Percentiles rank a stretch among this genome's conserved stretches.
Conservation (phyloP, 2,113 vertebrate genomes). For the Chaenocephalus aceratus region DNA sequence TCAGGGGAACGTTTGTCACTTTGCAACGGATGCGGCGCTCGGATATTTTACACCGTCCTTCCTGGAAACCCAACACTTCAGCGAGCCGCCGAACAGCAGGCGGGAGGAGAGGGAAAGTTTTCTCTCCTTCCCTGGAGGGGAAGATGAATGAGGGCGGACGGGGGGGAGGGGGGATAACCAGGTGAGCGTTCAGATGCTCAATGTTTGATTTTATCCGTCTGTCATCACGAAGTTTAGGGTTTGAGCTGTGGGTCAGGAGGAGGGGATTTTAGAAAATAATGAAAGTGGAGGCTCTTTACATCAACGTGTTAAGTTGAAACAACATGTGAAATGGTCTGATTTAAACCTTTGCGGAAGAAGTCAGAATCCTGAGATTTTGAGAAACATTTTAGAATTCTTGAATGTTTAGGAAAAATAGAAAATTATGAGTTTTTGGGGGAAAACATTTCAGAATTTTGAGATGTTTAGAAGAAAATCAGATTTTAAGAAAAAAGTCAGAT, state of each 20-base stretch:
- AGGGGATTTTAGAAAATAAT: background rate
- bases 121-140: conserved; percentile 51
- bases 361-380: too few species aligned
- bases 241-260: background rate
- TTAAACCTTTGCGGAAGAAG: too few species aligned
- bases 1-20: conserved; percentile 58
- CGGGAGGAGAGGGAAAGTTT: conserved; percentile 62
- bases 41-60: conserved; percentile 74
- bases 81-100: conserved; percentile 55
- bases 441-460: too few species aligned
- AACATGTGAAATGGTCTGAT: background rate
- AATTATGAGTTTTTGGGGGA: too few species aligned
- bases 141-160: conserved; percentile 40
- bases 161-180: conserved; percentile 40
- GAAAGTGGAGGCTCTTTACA: background rate
- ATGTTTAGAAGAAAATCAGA: too few species aligned
- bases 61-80: conserved; percentile 71
- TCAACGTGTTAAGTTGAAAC: background rate
- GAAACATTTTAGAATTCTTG: too few species aligned
- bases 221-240: background rate
- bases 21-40: conserved; percentile 61
- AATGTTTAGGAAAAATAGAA: too few species aligned
- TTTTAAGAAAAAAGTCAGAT: too few species aligned
- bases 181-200: background rate
- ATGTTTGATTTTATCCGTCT: conserved; percentile 1